Percentiles rank a stretch among this genome's conserved stretches.
phyloP scores from a whole-genome alignment of 1,140 invertebrate species.

The Trigoniulus corallinus region DNA sequence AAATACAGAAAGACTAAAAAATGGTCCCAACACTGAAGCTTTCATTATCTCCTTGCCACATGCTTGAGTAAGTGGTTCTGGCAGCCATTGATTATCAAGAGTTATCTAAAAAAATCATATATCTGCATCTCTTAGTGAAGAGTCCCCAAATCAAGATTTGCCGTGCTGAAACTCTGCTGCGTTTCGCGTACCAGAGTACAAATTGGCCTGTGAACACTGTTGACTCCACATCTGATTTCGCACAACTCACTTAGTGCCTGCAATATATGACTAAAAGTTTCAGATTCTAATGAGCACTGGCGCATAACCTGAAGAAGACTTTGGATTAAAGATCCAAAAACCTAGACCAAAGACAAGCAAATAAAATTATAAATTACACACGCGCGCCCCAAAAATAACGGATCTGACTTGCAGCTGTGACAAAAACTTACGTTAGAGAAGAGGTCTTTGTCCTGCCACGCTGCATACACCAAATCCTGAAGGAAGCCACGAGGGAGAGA shows the following conservation, averaged over 20 bases:
- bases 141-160: slow-evolving; percentile 10
- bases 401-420: not conserved
- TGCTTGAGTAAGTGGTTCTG: slow-evolving; percentile 44
- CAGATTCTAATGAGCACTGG: slow-evolving; percentile 46
- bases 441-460: slow-evolving; percentile 31
- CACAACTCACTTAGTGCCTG: slow-evolving; percentile 46
- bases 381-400: too few relatives aligned
- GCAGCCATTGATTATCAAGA: slow-evolving; percentile 51
- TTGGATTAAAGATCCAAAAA: slow-evolving; percentile 50
- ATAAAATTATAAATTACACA: too few relatives aligned
- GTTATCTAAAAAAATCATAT: slow-evolving; percentile 19
- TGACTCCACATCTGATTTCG: slow-evolving; percentile 40
- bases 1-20: slow-evolving; percentile 74
- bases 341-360: too few relatives aligned
- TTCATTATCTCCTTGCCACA: slow-evolving; percentile 63
- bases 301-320: slow-evolving; percentile 48
- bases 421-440: not conserved
- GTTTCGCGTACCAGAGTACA: slow-evolving; percentile 52
- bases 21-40: slow-evolving; percentile 71
- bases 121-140: slow-evolving; percentile 3
- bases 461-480: slow-evolving; percentile 40
- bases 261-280: slow-evolving; percentile 48
- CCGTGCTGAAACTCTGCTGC: slow-evolving; percentile 6
- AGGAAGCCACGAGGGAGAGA: slow-evolving; percentile 47
- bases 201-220: slow-evolving; percentile 44